Base-by-base conservation (phyloP, 2,888 invertebrate species). In the Silvanus unidentatus region DNA sequence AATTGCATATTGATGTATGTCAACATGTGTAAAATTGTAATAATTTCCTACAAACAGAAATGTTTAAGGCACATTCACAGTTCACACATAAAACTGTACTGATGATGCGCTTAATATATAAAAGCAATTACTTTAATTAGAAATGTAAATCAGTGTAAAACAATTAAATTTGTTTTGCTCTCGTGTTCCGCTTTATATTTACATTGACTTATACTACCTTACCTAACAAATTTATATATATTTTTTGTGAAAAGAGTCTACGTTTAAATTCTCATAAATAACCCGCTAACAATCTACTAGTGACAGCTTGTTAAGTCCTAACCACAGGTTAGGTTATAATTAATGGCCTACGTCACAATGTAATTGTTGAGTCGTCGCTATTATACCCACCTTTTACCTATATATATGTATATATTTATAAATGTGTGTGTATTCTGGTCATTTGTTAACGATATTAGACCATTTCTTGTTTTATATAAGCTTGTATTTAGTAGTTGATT, bases 251-350 rank as follows among this genome's bases (percentile, higher is more conserved):
- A 32, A 52, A 59, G 52, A 58, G 62, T 58, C 63, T 62, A 68
- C 71, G 70, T 73, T 73, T 73, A 73, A 72, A 73, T 68, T 72
- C 72, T 72, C 72, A 72, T 73, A 73, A 73, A 73, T 73, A 72
- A 72, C 68, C 59, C 66, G 68, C 70, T 73, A 73, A 73, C 73
- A 73, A 73, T 73, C 73, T 70, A 65, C 71, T 66, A 70, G 70
- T 71, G 73, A 73, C 73, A 72, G 73, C 73, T 73, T 71, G 73
- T 73, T 73, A 73, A 73, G 72, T 71, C 68, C 71, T 73, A 73
- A 72, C 73, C 73, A 73, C 73, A 71, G 73, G 73, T 73, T 73
- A 73, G 70, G 69, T 71, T 73, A 72, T 73, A 73, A 73, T 73
- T 73, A 72, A 73, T 73, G 72, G 70, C 70, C 66, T 69, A 69